Evolutionary conservation across 2,113 vertebrate genomes (phyloP).

Genomic region (Tapirus terrestris): DNA sequence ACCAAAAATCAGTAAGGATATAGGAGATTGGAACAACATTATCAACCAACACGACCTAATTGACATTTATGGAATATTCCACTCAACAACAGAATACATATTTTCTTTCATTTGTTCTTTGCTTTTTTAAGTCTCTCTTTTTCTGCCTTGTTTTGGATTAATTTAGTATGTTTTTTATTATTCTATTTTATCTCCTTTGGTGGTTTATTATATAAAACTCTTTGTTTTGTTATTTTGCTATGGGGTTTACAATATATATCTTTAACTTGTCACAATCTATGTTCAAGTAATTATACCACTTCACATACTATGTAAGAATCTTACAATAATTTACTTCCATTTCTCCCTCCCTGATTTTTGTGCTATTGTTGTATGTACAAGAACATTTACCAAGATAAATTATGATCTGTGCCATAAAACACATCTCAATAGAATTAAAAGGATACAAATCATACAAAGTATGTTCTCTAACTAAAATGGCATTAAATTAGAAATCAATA

Average conservation of each 20-base stretch:
- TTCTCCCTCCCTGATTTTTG: no score
- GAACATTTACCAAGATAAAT: background rate
- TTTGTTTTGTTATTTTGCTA: no score
- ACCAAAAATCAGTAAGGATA: background rate
- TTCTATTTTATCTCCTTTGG: no score
- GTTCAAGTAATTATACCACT: no score
- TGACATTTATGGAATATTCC: background rate
- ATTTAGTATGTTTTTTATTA: no score
- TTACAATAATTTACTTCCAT: no score
- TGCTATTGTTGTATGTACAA: background rate
- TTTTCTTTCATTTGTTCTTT: background rate
- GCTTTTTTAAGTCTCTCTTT: no score
- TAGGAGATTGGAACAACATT: background rate
- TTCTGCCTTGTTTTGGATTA: no score
- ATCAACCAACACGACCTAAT: background rate
- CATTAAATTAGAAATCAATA: background rate
- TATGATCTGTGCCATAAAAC: background rate
- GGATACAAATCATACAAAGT: background rate
- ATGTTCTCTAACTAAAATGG: background rate
- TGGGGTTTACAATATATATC: no score
- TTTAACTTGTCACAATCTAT: no score
- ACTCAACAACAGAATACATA: background rate
- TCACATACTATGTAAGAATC: no score
- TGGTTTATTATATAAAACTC: no score
- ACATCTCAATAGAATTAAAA: background rate